phyloP scores from a whole-genome alignment of 2,888 invertebrate species.

The Plebejus anna region DNA sequence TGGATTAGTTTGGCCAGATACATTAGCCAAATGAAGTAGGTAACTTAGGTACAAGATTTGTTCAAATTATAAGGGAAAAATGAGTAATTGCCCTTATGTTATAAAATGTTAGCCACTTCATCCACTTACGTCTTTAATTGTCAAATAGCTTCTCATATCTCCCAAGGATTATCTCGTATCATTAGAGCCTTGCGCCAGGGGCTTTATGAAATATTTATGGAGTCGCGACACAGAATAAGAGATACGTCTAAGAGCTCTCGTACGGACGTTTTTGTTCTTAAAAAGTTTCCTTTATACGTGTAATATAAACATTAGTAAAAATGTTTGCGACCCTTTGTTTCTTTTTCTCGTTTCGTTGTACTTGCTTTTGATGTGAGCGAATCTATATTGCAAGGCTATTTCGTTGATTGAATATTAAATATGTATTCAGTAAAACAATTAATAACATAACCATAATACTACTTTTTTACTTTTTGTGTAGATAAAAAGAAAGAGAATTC shows the following conservation, averaged over 20 bases:
- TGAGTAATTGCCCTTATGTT: too few species aligned
- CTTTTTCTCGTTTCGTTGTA: not conserved
- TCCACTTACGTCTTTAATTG: not conserved
- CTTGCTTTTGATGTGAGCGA: not conserved
- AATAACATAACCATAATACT: not conserved
- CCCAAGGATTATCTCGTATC: constrained; percentile 18
- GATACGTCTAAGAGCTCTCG: constrained; percentile 24
- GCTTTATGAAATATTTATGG: constrained; percentile 26
- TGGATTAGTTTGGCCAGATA: too few species aligned
- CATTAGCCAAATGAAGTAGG: too few species aligned
- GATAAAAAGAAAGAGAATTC: not conserved
- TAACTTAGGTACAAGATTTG: too few species aligned
- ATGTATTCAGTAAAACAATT: not conserved
- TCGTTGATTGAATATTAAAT: not conserved
- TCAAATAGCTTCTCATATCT: constrained; percentile 17
- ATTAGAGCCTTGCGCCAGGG: not conserved
- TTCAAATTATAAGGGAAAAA: too few species aligned
- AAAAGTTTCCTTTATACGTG: constrained; percentile 21
- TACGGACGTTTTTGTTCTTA: constrained; percentile 12
- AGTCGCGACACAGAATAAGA: constrained; percentile 13
- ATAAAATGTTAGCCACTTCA: too few species aligned
- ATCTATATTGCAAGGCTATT: not conserved
- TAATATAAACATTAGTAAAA: constrained; percentile 16
- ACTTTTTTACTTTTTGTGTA: not conserved
- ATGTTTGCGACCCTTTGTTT: not conserved